Conservation (phyloP, 2,797 vertebrate species). For the Acanthurus leucopareius region DNA sequence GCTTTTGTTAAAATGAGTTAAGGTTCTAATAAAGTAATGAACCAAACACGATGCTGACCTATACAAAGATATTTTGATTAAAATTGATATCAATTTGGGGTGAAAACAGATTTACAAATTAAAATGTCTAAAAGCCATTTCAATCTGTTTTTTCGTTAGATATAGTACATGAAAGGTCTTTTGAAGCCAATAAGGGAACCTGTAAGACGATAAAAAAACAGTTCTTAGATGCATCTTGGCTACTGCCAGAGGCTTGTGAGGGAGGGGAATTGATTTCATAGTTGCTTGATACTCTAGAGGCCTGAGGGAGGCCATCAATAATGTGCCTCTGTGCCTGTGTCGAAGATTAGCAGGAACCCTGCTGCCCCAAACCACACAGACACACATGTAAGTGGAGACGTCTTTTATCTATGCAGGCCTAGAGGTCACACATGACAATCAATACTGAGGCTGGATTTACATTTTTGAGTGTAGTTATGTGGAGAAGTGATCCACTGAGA, state of each 20-base stretch:
- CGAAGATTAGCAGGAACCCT: neutral
- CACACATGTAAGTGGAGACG: constrained; percentile 4
- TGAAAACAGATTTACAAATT: neutral
- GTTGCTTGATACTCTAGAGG: constrained; percentile 13
- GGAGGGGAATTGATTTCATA: constrained; percentile 23
- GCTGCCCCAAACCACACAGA: constrained; percentile 1
- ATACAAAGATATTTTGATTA: neutral
- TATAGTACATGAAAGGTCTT: neutral
- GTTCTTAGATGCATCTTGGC: neutral
- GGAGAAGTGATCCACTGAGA: neutral
- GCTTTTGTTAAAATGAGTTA: no score
- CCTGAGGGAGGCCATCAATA: constrained; percentile 14
- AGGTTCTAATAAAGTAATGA: no score
- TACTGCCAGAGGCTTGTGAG: neutral
- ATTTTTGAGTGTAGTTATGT: neutral
- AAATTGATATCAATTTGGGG: neutral
- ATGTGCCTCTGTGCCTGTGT: neutral
- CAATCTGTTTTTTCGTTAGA: neutral
- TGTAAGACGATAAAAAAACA: neutral
- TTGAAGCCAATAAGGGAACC: neutral
- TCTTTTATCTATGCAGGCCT: neutral
- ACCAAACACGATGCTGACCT: no score
- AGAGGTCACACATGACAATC: constrained; percentile 11
- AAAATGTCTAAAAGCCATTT: neutral
- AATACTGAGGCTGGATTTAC: neutral